Conservation (phyloP, 2,797 vertebrate species). For the Potorous gilbertii region DNA sequence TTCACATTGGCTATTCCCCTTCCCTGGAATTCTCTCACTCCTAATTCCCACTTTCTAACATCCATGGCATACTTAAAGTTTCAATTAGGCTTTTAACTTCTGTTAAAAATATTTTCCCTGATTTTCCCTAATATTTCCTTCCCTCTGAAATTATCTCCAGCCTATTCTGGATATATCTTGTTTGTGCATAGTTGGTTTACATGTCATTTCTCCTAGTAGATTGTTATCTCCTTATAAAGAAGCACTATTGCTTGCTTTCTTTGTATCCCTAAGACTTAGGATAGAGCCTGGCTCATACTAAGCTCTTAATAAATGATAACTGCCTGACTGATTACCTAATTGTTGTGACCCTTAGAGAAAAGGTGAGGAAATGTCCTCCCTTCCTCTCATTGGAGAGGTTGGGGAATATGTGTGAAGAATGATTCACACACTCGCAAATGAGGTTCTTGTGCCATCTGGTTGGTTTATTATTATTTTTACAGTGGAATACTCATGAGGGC, state of each 20-base stretch:
- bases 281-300: neutral
- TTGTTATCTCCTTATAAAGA: neutral
- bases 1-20: neutral
- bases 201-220: neutral
- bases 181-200: neutral
- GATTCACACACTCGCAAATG: neutral
- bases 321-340: neutral
- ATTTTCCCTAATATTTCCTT: neutral
- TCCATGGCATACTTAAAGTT: neutral
- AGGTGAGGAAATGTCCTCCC: neutral
- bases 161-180: neutral
- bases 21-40: neutral
- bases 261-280: neutral
- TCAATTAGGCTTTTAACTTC: too few species aligned
- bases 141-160: neutral
- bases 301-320: neutral
- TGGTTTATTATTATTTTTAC: neutral
- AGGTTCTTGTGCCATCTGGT: neutral
- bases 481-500: neutral
- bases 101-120: neutral
- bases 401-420: neutral
- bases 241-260: neutral
- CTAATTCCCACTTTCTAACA: neutral
- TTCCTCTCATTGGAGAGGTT: neutral
- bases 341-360: neutral